Percentiles rank a stretch among this genome's conserved stretches.
Conservation (phyloP, 2,888 invertebrate species). For the Clivina fossor region DNA sequence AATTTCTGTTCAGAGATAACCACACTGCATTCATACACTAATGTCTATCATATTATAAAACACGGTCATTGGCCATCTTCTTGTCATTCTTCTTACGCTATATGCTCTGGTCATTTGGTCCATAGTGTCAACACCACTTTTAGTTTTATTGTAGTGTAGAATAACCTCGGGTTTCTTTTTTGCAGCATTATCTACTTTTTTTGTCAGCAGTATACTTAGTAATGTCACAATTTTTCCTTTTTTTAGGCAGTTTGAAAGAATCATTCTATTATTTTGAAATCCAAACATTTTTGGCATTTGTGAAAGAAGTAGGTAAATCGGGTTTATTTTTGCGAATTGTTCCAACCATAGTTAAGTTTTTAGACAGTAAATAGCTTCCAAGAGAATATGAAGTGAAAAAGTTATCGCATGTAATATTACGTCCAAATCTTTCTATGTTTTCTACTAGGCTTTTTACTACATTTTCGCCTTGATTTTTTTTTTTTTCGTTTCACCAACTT, state of each 20-base stretch:
- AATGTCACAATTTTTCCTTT: slow-evolving; percentile 25
- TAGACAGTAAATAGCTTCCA: slow-evolving; percentile 17
- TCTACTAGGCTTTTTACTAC: slow-evolving; percentile 4
- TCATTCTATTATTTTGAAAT: slow-evolving; percentile 5
- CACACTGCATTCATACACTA: too few relatives aligned
- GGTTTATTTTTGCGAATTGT: slow-evolving; percentile 24
- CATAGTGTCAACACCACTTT: slow-evolving; percentile 14
- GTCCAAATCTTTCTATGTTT: slow-evolving; percentile 7
- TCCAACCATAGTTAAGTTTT: slow-evolving; percentile 2
- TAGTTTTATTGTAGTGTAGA: slow-evolving; percentile 25
- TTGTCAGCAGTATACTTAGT: slow-evolving; percentile 13
- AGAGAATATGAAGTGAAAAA: slow-evolving; percentile 19
- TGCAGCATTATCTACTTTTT: slow-evolving; percentile 14
- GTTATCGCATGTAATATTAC: not conserved
- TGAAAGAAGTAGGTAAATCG: too few relatives aligned
- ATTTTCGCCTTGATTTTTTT: slow-evolving; percentile 16
- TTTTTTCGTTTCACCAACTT: slow-evolving; percentile 11
- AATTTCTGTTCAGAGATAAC: too few relatives aligned
- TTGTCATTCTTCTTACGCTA: not conserved
- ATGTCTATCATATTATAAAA: slow-evolving; percentile 8
- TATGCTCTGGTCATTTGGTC: slow-evolving; percentile 9
- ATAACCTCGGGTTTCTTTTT: slow-evolving; percentile 24
- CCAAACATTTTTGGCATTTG: too few relatives aligned
- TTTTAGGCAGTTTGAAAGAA: slow-evolving; percentile 22
- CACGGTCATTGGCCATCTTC: slow-evolving; percentile 10